Evolutionary conservation across 2,113 vertebrate species (phyloP), one percentile per base, ranked within the genome.

Genomic region (Myotis davidii): DNA sequence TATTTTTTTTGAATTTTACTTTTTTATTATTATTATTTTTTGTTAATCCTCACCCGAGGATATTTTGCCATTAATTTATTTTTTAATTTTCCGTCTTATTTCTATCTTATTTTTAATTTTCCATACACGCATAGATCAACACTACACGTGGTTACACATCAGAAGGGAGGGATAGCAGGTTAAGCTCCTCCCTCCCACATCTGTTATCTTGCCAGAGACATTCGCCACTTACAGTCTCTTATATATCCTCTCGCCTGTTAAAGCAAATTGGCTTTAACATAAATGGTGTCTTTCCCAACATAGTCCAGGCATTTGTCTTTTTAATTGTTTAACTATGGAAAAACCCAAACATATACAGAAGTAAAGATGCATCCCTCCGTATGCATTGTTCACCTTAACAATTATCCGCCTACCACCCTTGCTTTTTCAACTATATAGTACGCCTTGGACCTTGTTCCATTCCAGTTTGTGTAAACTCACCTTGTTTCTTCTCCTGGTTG

Each of bases 301-400:
- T 0, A 29, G 14, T 69, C 6, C 3, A 4, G 39, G 59, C 20
- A 21, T 65, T 52, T 74, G 37, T 76, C 52, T 73, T 69, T 90
- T 91, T 18, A 39, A 83, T 20, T 78, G 85, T 89, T 52, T 73
- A 88, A 74, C 76, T 39, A 2, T 39, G 78, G 56, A 27, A 78
- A 65, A 52, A 39, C 67, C 61, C n/a, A 37, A 39, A 79, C 17
- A 27, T 12, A 11, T 12, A 23, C 32, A 65, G 77, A 82, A 85
- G 21, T 16, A 74, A 65, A 59, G 64, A 37, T 32, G 39, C 42
- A 10, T 20, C 23, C 56, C 18, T 65, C 52, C 50, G 61, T 42
- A 7, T 2, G 8, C 27, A 21, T 52, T 16, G 2, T 56, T 69
- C 25, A 25, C 70, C 50, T 48, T 29, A 50, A 21, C 6, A 42